These are phyloP conservation scores for Seriola quinqueradiata DNA, from an alignment of 2,113 vertebrate genomes.

Conservation along the genomic window DNA sequence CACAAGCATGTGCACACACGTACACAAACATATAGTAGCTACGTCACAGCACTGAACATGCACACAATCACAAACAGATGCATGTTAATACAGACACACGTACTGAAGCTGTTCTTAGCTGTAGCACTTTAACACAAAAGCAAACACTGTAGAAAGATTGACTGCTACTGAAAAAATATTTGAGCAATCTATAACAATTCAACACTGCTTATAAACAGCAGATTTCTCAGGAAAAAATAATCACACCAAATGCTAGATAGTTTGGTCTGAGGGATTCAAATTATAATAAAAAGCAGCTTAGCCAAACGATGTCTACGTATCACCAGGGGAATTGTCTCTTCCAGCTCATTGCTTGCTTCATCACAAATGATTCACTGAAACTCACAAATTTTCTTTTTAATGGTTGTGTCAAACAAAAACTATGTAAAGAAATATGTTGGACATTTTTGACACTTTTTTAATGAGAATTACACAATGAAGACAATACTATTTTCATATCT, in stretches of 20 bases:
- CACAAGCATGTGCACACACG: slow-evolving; percentile 4
- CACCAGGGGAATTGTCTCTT: not conserved
- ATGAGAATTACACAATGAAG: not conserved
- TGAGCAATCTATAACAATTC: not conserved
- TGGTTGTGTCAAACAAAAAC: no score
- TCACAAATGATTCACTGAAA: not conserved
- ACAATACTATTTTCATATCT: not conserved
- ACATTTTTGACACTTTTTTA: not conserved
- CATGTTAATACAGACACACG: not conserved
- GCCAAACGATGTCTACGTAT: not conserved
- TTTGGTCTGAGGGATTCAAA: not conserved
- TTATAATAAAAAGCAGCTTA: not conserved
- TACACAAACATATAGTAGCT: not conserved
- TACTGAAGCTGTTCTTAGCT: not conserved
- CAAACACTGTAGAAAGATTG: not conserved
- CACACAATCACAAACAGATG: not conserved
- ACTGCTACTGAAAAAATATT: not conserved
- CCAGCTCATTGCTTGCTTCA: slow-evolving; percentile 9
- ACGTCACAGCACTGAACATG: not conserved
- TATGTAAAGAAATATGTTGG: not conserved
- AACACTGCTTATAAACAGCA: not conserved
- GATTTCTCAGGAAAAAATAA: not conserved
- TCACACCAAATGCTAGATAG: not conserved
- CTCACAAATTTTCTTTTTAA: no score
- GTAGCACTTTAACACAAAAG: not conserved